phyloP scores from a whole-genome alignment of 2,888 invertebrate species.

The Luffia ferchaultella region DNA sequence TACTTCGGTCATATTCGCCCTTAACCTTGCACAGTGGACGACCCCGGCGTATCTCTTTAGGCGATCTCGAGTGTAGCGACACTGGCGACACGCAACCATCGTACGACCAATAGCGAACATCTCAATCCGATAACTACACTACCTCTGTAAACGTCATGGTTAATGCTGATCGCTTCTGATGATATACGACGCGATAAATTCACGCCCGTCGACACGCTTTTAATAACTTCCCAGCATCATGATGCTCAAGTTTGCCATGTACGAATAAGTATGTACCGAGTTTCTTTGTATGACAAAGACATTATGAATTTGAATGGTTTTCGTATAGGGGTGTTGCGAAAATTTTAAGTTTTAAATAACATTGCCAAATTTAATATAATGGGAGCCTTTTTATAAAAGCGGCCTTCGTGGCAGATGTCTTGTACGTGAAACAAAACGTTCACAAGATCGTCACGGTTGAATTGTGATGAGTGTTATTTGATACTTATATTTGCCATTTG shows the following conservation, averaged over 20 bases:
- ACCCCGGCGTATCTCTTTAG: too few relatives aligned
- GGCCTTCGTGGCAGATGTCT: not conserved
- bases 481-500: not conserved
- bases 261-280: too few relatives aligned
- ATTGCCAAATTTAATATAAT: too few relatives aligned
- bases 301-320: not conserved
- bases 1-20: too few relatives aligned
- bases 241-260: not conserved
- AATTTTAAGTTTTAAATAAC: too few relatives aligned
- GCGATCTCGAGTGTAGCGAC: too few relatives aligned
- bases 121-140: conserved; percentile 1
- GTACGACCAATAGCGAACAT: not conserved
- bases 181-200: conserved; percentile 7
- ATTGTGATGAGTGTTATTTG: not conserved
- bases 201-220: conserved; percentile 2
- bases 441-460: not conserved
- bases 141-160: conserved; percentile 4
- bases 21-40: too few relatives aligned
- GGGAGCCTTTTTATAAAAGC: not conserved
- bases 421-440: too few relatives aligned
- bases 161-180: conserved; percentile 5
- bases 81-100: too few relatives aligned
- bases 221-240: conserved; percentile 3
- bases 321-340: not conserved
- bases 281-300: not conserved